Evolutionary conservation across 2,888 invertebrate species (phyloP).

Genomic region (Ennomos fuscantarius): DNA sequence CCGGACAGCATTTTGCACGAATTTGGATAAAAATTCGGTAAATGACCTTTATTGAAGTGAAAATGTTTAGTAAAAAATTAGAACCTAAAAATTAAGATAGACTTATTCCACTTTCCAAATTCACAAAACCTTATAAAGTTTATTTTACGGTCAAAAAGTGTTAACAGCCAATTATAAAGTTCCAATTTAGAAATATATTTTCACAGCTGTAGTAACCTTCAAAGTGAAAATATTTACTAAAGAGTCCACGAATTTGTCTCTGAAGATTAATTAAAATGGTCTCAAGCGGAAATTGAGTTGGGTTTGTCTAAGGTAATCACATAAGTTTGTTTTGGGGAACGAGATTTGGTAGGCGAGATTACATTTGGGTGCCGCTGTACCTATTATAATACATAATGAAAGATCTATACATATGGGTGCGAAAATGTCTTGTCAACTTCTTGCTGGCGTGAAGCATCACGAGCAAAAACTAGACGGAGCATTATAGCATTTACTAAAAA

Average conservation of each 20-base stretch:
- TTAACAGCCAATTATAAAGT: constrained; percentile 10
- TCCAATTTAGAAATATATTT: constrained; percentile 4
- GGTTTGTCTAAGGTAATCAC: constrained; percentile 24
- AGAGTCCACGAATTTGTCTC: constrained; percentile 23
- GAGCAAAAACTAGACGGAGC: too few species aligned
- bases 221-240: constrained; percentile 20
- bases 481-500: too few species aligned
- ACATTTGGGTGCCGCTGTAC: constrained; percentile 10
- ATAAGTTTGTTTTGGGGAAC: constrained; percentile 25
- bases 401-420: too few species aligned
- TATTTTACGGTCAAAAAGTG: background rate
- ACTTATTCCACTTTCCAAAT: too few species aligned
- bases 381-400: background rate
- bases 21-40: too few species aligned
- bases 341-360: constrained; percentile 17
- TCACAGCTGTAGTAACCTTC: background rate
- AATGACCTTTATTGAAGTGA: too few species aligned
- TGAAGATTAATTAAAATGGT: constrained; percentile 29
- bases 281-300: constrained; percentile 28
- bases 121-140: too few species aligned
- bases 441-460: too few species aligned
- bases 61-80: too few species aligned
- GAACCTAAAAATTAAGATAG: too few species aligned
- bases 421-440: too few species aligned
- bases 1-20: too few species aligned